Evolutionary conservation across 1,140 invertebrate species (phyloP), one percentile per base, ranked within the genome.

Genomic region (Choristoneura fumiferana): DNA sequence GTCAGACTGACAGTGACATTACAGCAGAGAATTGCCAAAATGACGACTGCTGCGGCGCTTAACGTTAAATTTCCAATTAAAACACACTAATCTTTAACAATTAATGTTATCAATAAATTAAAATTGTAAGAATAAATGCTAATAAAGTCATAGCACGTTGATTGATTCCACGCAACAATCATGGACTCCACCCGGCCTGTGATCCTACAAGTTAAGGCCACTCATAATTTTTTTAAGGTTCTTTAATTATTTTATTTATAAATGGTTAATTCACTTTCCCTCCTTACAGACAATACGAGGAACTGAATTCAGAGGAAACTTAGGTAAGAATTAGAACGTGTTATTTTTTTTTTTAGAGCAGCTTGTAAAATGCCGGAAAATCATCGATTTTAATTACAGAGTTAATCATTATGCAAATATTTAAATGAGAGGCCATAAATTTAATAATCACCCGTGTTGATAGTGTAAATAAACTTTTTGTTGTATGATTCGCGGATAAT

Each of bases 291-390:
- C 92, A 45, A n/a, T 88, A 93, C 55, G 93, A 92, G 52, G 92
- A 95, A 62, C 83, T 95, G 81, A 92, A 93, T 6, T 84, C 91
- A 2, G 94, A 95, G 72, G 94, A 95, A 91, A 90, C 86, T 90
- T 75, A 92, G 92, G 93, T 93, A 86, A 86, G 73, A 12, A 6
- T 45, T n/a, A 12, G 12, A 5, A 12, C 12, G 10, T 67, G 53
- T n/a, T 61, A 40, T 10, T 62, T 64, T 37, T 49, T 64, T 62
- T 12, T 54, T 1, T 55, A 53, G 8, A n/a, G n/a, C n/a, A n/a
- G n/a, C n/a, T n/a, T n/a, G n/a, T 61, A 69, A 22, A 58, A 63
- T 45, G 40, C 9, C 22, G n/a, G 39, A 8, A 33, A 49, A 18
- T 49, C 43, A 49, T 49, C 12, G 43, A 49, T 49, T 49, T 49